Evolutionary conservation across 2,797 vertebrate species (phyloP).

Genomic region (Cercopithecus hamlyni): DNA sequence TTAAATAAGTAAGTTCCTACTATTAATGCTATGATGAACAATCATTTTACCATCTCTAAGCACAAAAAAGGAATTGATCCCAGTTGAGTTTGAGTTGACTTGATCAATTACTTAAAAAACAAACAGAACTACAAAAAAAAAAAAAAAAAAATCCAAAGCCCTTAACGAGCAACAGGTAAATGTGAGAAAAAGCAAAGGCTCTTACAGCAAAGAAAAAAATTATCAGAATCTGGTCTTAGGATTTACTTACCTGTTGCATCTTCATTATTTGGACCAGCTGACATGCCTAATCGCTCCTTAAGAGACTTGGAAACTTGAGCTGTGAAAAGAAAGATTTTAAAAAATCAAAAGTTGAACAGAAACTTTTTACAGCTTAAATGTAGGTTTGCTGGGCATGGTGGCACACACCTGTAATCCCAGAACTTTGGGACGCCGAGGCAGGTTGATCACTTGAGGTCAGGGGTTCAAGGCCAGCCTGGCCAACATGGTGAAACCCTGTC

Average conservation of each 20-base stretch:
- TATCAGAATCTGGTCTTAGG: background rate
- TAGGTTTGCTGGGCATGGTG: background rate
- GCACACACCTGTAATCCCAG: no score
- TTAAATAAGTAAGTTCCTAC: background rate
- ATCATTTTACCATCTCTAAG: background rate
- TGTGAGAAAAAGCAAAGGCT: background rate
- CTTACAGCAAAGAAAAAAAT: background rate
- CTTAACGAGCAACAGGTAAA: background rate
- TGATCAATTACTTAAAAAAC: background rate
- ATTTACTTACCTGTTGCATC: slow-evolving; percentile 84
- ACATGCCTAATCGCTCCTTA: slow-evolving; percentile 90
- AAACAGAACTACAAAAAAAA: background rate
- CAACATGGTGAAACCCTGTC: no score
- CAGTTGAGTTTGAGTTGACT: background rate
- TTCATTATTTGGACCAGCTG: slow-evolving; percentile 72
- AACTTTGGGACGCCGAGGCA: no score
- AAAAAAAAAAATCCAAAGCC: background rate
- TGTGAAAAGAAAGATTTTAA: slow-evolving; percentile 47
- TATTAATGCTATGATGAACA: background rate
- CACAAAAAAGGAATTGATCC: background rate
- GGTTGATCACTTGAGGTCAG: no score
- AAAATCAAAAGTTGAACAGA: background rate
- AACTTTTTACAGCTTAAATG: background rate
- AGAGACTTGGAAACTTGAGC: slow-evolving; percentile 86
- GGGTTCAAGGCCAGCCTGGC: no score